These are phyloP conservation scores for Zygogramma bicolorata DNA, from an alignment of 2,888 invertebrate species.

Conservation along the genomic window DNA sequence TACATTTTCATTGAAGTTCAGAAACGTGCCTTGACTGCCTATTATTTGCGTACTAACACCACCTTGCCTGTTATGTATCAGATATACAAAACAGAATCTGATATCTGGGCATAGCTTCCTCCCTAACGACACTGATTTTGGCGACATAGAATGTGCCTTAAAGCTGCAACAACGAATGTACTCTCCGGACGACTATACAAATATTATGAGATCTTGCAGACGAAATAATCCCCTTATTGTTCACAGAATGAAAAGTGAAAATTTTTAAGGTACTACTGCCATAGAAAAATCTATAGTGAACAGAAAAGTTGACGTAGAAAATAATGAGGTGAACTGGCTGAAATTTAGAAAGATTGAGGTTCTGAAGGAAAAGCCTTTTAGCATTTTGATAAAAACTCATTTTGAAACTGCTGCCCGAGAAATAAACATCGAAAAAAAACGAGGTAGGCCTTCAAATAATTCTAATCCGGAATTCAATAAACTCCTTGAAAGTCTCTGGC, in stretches of 20 bases:
- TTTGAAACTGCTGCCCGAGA: conserved; percentile 15
- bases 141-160: conserved; percentile 30
- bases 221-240: conserved; percentile 22
- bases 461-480: neutral
- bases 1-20: neutral
- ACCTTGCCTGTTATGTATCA: conserved; percentile 20
- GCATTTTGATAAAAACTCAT: conserved; percentile 19
- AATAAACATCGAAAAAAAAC: conserved; percentile 21
- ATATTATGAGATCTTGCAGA: conserved; percentile 28
- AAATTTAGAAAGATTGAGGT: conserved; percentile 11
- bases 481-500: neutral
- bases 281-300: conserved; percentile 11
- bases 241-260: conserved; percentile 17
- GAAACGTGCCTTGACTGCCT: conserved; percentile 1
- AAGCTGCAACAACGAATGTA: conserved; percentile 37
- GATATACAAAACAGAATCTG: conserved; percentile 14
- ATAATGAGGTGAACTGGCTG: conserved; percentile 9
- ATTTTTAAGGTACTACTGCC: conserved; percentile 15
- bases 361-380: conserved; percentile 15
- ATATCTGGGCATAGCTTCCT: conserved; percentile 30
- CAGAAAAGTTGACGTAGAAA: conserved; percentile 7
- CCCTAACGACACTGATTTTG: conserved; percentile 31
- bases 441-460: conserved; percentile 10
- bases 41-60: conserved; percentile 14
- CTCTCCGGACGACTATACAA: conserved; percentile 34